A percentile compares a stretch with the other conserved stretches of the same genome.
Evolutionary conservation across 2,797 vertebrate genomes (phyloP).

Genomic region (Pangasius djambal): DNA sequence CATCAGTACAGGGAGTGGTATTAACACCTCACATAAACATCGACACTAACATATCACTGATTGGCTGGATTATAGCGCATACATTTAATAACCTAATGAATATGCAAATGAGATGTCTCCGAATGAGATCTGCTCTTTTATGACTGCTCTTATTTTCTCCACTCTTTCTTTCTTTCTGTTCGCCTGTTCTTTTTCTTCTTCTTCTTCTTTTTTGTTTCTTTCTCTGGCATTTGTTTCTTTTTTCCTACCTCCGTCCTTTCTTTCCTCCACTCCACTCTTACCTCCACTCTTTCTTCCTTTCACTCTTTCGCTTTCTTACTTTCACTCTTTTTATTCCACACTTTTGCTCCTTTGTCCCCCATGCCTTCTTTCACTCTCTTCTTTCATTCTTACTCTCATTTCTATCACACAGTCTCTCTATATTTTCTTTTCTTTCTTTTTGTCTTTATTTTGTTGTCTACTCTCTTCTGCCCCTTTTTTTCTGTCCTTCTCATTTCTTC

Average conservation of each 20-base stretch:
- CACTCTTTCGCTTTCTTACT: neutral
- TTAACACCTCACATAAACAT: neutral
- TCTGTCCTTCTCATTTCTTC: neutral
- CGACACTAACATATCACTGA: neutral
- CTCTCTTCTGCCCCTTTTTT: neutral
- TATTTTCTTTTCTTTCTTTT: neutral
- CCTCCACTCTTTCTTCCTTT: neutral
- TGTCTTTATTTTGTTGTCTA: neutral
- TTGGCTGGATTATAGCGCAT: slow-evolving; percentile 1
- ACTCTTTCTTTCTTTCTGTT: neutral
- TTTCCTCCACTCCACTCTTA: neutral
- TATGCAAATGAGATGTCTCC: slow-evolving; percentile 1
- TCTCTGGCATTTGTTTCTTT: neutral
- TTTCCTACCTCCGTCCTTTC: neutral
- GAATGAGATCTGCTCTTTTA: neutral
- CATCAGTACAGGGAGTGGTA: neutral
- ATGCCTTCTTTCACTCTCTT: neutral
- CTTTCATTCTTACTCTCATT: neutral
- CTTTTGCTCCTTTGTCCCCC: no score
- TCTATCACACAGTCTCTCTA: neutral
- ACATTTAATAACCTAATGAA: neutral
- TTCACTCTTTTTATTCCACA: neutral
- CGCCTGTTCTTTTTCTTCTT: neutral
- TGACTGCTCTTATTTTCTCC: no score
- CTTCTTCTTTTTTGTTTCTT: neutral